Evolutionary conservation across 2,888 invertebrate species (phyloP), one percentile per base, ranked within the genome.

Genomic region (Clostera curtula): DNA sequence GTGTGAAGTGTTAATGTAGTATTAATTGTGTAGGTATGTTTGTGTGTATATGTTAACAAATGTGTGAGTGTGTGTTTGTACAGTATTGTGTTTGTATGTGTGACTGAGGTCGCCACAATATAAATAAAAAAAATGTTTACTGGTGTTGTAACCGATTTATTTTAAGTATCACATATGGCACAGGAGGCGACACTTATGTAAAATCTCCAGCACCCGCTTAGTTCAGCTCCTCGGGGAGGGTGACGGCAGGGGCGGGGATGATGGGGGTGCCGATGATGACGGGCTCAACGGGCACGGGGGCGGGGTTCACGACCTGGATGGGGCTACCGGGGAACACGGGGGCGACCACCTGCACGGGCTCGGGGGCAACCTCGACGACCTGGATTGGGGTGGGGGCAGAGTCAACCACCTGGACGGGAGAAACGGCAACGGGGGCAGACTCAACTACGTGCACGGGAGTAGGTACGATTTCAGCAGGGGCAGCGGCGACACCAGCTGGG

Each of bases 181-280:
- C n/a, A n/a, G 17, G 21, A 11, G 36, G 37, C 31, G 19, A 37
- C 39, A 19, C 43, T 40, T 28, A 56, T 45, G 41, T 48, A 35
- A 30, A 30, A 33, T 40, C 39, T 39, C 12, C n/a, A 20, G 8
- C 12, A 5, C 1, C 27, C 21, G 21, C 11, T 24, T 35, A 39
- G 40, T 39, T 39, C 11, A 39, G 33, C 4, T 27, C 20, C 5
- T 54, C 56, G 9, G 58, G 57, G 12, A 55, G 47, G 27, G 34
- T 34, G 23, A 55, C 46, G 10, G 35, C 56, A 40, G 55, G 48
- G 9, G 29, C 33, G 21, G 59, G 51, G 29, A 57, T 12, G 34
- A 53, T 33, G 21, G 53, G 46, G 27, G 32, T 28, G 6, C 29
- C 49, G 21, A 48, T 33, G 13, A 36, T 24, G 17, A 54, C 41